Conservation (phyloP, 2,113 vertebrate species). For the Thinocorus orbignyianus region DNA sequence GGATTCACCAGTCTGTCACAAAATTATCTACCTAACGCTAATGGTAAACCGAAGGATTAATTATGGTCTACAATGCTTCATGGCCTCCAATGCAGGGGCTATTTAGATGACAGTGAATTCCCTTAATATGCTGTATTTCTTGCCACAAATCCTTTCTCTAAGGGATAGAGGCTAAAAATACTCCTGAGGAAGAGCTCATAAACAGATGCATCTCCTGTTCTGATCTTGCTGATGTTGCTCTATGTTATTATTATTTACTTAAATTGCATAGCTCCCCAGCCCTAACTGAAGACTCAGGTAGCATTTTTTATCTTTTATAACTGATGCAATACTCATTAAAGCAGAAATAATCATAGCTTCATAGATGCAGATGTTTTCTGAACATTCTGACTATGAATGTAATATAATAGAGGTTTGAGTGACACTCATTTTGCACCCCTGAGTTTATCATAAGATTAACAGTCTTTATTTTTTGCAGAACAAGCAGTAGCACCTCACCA, state of each 20-base stretch:
- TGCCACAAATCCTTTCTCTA: not conserved
- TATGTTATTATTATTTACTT: not conserved
- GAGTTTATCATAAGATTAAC: constrained; percentile 62
- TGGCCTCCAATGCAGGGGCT: not conserved
- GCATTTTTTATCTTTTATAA: not conserved
- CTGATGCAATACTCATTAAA: not conserved
- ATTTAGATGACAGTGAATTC: not conserved
- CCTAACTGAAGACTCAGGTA: not conserved
- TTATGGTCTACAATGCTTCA: not conserved
- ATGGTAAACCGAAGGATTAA: not conserved
- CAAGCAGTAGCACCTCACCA: constrained; percentile 3
- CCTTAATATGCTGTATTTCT: not conserved
- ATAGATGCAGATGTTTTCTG: constrained; percentile 11
- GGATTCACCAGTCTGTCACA: not conserved
- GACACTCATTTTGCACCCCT: constrained; percentile 20
- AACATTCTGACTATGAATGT: not conserved
- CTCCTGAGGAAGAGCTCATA: not conserved
- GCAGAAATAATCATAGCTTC: not conserved
- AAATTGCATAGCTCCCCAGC: not conserved
- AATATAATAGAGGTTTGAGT: not conserved
- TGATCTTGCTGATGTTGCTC: not conserved
- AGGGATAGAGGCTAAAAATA: not conserved
- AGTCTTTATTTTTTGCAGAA: constrained; percentile 59
- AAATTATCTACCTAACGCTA: not conserved
- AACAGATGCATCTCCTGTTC: not conserved